Percentiles rank a stretch among this genome's conserved stretches.
phyloP scores from a whole-genome alignment of 53 echinoderm and acorn worm species.

The Arbacia lixula region DNA sequence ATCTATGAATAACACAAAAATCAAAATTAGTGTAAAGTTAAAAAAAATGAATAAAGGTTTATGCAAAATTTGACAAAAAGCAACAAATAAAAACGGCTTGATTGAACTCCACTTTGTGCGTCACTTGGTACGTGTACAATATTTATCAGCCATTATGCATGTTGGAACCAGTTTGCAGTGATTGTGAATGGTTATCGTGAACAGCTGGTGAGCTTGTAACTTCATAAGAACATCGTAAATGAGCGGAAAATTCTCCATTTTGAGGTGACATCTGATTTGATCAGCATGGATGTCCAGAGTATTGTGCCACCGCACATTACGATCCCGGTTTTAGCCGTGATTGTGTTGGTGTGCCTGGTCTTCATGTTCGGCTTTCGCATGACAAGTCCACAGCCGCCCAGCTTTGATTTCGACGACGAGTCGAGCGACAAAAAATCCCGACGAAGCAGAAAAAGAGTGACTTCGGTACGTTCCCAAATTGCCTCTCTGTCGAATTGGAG shows the following conservation, averaged over 20 bases:
- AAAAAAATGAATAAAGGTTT: neutral
- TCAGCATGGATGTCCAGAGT: slow-evolving; percentile 42
- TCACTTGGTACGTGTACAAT: slow-evolving; percentile 42
- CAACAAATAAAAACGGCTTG: neutral
- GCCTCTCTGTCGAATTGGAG: too few species aligned
- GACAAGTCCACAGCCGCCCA: slow-evolving; percentile 56
- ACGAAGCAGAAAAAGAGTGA: slow-evolving; percentile 44
- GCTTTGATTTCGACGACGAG: slow-evolving; percentile 55
- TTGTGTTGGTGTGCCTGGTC: slow-evolving; percentile 48
- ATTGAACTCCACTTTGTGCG: neutral
- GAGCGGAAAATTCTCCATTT: slow-evolving; percentile 15
- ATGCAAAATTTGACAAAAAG: neutral
- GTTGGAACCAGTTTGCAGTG: neutral
- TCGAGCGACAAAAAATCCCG: slow-evolving; percentile 41
- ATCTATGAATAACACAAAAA: too few species aligned
- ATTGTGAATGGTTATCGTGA: neutral
- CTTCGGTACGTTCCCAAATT: slow-evolving; percentile 4
- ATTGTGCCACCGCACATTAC: slow-evolving; percentile 44
- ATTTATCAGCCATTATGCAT: slow-evolving; percentile 44
- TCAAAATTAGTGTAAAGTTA: too few species aligned
- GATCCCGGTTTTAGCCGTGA: slow-evolving; percentile 54
- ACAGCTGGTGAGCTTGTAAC: slow-evolving; percentile 45
- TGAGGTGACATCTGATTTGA: slow-evolving; percentile 19
- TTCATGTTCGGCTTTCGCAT: slow-evolving; percentile 58
- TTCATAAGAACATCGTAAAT: slow-evolving; percentile 30